Evolutionary conservation across 2,113 vertebrate species (phyloP).

Genomic region (Apodemus sylvaticus): DNA sequence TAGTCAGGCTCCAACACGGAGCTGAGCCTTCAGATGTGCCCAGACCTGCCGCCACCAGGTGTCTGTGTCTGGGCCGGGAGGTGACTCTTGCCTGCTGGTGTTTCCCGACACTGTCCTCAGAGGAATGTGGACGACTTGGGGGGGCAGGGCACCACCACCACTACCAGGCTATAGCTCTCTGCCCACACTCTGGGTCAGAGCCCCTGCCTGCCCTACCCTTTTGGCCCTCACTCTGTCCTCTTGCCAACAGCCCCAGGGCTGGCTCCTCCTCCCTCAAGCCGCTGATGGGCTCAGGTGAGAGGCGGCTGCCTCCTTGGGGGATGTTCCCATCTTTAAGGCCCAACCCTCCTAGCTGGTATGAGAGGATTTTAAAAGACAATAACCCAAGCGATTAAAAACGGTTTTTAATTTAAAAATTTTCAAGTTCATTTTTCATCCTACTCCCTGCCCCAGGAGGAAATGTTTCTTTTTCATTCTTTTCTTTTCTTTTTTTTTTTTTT

Average conservation of each 20-base stretch:
- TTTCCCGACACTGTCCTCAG: conserved; percentile 64
- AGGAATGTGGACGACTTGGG: conserved; percentile 56
- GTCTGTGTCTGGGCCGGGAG: conserved; percentile 73
- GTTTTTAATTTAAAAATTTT: not conserved
- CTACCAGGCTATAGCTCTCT: not conserved
- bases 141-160: not conserved
- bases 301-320: not conserved
- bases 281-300: conserved; percentile 21
- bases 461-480: too few relatives aligned
- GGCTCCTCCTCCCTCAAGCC: not conserved
- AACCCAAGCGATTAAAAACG: not conserved
- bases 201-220: not conserved
- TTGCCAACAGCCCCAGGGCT: not conserved
- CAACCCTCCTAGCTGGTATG: conserved; percentile 1
- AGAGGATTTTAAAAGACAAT: not conserved
- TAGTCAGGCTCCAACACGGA: conserved; percentile 71
- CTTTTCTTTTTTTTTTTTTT: too few relatives aligned
- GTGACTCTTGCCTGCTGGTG: conserved; percentile 62
- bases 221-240: not conserved
- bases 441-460: not conserved
- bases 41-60: conserved; percentile 76
- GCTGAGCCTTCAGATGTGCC: conserved; percentile 67
- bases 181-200: not conserved
- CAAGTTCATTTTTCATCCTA: not conserved
- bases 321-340: not conserved